These are phyloP conservation scores for Madoqua kirkii DNA, from an alignment of 2,113 vertebrate species.

Conservation along the genomic window DNA sequence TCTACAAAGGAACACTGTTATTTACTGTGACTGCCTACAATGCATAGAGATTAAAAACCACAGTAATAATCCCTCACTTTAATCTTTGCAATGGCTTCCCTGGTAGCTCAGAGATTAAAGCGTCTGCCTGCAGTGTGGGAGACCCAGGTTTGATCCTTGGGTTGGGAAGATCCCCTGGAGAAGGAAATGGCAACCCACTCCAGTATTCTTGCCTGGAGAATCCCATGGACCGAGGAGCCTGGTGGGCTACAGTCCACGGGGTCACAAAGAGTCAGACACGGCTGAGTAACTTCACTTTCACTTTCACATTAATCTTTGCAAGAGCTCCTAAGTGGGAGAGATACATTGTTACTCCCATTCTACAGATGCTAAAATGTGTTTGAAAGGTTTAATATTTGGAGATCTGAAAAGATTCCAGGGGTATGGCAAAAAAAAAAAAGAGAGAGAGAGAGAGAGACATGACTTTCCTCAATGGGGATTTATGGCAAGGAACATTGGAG, in stretches of 20 bases:
- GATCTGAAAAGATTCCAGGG: background rate
- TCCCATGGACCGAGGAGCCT: no score
- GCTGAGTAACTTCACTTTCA: no score
- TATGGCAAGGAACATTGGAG: background rate
- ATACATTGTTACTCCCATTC: background rate
- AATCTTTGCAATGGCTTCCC: background rate
- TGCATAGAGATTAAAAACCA: background rate
- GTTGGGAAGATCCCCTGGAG: no score
- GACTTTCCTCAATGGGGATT: background rate
- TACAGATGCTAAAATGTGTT: background rate
- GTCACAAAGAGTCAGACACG: no score
- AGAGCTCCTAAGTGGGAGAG: background rate
- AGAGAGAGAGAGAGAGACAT: background rate
- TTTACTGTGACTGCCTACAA: background rate
- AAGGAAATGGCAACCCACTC: no score
- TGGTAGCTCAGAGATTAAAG: no score
- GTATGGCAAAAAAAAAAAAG: background rate
- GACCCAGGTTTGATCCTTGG: no score
- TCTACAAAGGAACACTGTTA: background rate
- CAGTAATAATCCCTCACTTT: background rate
- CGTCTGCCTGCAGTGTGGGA: no score
- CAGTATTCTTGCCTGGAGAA: no score
- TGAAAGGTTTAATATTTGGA: background rate
- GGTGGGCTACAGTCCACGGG: no score
- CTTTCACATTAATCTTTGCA: background rate